phyloP scores from a whole-genome alignment of 2,888 invertebrate genomes.

The Eristalis arbustorum region DNA sequence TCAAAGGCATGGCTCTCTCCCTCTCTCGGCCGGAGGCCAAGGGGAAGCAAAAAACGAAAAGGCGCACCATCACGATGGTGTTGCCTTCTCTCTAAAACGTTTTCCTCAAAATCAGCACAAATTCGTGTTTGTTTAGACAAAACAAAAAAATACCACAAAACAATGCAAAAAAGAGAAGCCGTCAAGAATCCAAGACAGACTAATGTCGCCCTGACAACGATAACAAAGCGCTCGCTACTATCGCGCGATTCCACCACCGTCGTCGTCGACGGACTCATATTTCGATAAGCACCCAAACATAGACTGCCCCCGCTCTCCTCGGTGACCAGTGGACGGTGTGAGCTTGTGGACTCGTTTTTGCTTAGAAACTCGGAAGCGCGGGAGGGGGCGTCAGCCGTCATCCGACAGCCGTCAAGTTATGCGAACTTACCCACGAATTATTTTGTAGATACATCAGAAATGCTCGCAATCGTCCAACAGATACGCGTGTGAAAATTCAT shows the following conservation, averaged over 20 bases:
- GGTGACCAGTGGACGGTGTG: not conserved
- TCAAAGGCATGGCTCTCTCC: slow-evolving; percentile 40
- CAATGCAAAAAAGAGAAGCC: not conserved
- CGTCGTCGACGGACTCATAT: slow-evolving; percentile 42
- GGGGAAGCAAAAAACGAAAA: slow-evolving; percentile 2
- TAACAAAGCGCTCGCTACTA: slow-evolving; percentile 38
- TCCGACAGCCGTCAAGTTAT: no score
- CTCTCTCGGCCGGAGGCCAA: not conserved
- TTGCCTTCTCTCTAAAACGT: slow-evolving; percentile 51
- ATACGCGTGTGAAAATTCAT: slow-evolving; percentile 37
- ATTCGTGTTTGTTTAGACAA: slow-evolving; percentile 35
- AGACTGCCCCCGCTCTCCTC: not conserved
- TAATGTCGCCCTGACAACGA: slow-evolving; percentile 27
- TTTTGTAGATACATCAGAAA: not conserved
- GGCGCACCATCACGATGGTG: slow-evolving; percentile 30
- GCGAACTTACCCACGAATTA: not conserved
- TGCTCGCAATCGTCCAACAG: not conserved
- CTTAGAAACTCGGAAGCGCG: slow-evolving; percentile 37
- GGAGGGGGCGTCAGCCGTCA: slow-evolving; percentile 56
- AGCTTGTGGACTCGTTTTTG: slow-evolving; percentile 4
- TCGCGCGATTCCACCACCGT: not conserved
- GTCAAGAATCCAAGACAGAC: slow-evolving; percentile 8
- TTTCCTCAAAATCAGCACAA: slow-evolving; percentile 49
- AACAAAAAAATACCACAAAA: not conserved
- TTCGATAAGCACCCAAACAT: slow-evolving; percentile 49